Base-by-base conservation (phyloP, 2,113 vertebrate genomes). In the Hucho hucho region DNA sequence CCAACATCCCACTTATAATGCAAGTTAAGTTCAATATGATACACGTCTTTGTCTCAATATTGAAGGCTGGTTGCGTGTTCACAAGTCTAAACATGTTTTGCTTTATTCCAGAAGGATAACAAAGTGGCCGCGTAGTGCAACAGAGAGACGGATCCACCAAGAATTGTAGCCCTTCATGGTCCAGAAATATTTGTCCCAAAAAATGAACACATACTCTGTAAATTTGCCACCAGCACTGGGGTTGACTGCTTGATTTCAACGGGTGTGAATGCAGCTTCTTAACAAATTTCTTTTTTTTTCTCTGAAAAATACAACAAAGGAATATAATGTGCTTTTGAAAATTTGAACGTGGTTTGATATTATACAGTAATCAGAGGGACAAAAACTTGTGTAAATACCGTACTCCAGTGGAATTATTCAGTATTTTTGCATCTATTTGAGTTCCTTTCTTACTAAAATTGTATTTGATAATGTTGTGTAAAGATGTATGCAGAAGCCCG, bases 71-170 rank as follows among this genome's bases (percentile, higher is more conserved):
- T 9, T 25, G 11, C 43, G 12, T 69, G 13, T 70, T 13, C 74
- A 12, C 64, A 24, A 0, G 22, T 74, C 12, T 77, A 70, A 28
- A 13, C 46, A 13, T 70, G 28, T 66, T 63, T 59, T 43, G 13
- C 47, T 72, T 67, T 37, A 26, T 81, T 81, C 28, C 93, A 98
- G 97, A 99, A 98, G 95, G 97, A 98, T 87, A 98, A 97, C 94
- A 99, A 97, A 91, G 96, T 97, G 93, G 94, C 97, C 75, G 97
- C 96, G 22, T 98, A 98, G 94, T 93, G 82, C 87, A 26, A 83
- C 84, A 79, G 86, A 86, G 84, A 83, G 79, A 86, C 76, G 84
- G 88, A 90, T 86, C 88, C 74, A 83, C 76, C 81, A 83, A 89
- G 89, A 92, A 90, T 74, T 89, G 87, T 92, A 88, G 91, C 93